Conservation (phyloP, 2,797 vertebrate genomes). For the Urosaurus nigricauda region DNA sequence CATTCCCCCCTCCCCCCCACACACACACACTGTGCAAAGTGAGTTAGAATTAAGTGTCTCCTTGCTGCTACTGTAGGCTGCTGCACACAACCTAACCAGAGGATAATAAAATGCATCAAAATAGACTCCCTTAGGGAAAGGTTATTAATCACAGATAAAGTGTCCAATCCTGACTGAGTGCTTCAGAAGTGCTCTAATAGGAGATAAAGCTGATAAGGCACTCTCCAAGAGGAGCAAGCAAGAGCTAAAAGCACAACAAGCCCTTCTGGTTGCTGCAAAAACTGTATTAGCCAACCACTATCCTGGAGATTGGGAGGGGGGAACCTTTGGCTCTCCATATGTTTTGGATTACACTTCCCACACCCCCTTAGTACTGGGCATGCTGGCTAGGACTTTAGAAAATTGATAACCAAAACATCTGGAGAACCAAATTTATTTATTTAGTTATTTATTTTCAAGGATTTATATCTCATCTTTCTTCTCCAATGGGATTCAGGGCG, state of each 20-base stretch:
- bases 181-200: slow-evolving; percentile 15
- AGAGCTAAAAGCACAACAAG: slow-evolving; percentile 2
- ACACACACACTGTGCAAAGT: neutral
- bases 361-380: neutral
- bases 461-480: no score
- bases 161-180: slow-evolving; percentile 29
- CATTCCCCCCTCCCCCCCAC: neutral
- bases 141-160: slow-evolving; percentile 41
- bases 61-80: slow-evolving; percentile 9
- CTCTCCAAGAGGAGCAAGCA: neutral
- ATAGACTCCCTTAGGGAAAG: slow-evolving; percentile 19
- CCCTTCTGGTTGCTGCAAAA: neutral
- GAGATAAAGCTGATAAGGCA: slow-evolving; percentile 29
- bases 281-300: neutral
- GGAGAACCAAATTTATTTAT: neutral
- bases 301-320: neutral
- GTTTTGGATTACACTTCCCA: neutral
- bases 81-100: neutral
- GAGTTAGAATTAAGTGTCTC: neutral
- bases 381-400: neutral
- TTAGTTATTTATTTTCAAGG: no score
- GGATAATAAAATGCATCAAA: slow-evolving; percentile 33
- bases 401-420: neutral
- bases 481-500: no score
- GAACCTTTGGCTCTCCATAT: neutral